Base-by-base conservation (phyloP, 1,140 invertebrate species). In the Macrotrachela quadricornifera region DNA sequence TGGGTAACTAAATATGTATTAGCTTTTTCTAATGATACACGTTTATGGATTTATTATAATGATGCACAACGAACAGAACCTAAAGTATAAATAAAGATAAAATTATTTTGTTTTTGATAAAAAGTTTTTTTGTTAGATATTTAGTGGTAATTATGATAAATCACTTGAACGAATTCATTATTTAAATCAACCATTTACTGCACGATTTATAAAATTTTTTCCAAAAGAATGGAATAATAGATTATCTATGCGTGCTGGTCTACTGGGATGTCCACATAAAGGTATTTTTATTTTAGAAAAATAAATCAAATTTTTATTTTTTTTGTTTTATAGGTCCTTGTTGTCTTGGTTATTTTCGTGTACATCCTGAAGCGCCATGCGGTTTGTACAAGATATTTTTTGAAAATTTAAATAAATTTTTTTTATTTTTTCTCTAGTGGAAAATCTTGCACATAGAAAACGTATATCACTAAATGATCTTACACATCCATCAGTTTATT, bases 101-200 rank as follows among this genome's bases (percentile, higher is more conserved):
- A n/a, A 16, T 4, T 44, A 46, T 14, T 44, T 6, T 38, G 50
- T n/a, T 45, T 12, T 12, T 40, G 10, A n/a, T n/a, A n/a, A n/a
- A n/a, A n/a, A n/a, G n/a, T n/a, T n/a, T 50, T 39, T 41, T 51
- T 53, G 9, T 4, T 51, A 70, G 67, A 60, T 66, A 45, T 76
- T 76, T 61, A 73, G 72, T 8, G 75, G 73, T 10, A 76, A 76
- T 59, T 69, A 71, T 60, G 75, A 76, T 61, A 74, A 73, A 55
- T 61, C 69, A 40, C 72, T 71, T 8, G 71, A 71, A 57, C 57
- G 74, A 43, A 61, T 67, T 17, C 74, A 76, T 57, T 76, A 75
- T 60, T 64, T 76, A 21, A 74, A 75, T 60, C 65, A 67, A 9
- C 74, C 74, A 4, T 74, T 76, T 59, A 68, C 70, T 9, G 71